Percentiles rank a stretch among this genome's conserved stretches.
These are phyloP conservation scores for Nyctibius grandis DNA, from an alignment of 2,797 vertebrate species.

Conservation along the genomic window DNA sequence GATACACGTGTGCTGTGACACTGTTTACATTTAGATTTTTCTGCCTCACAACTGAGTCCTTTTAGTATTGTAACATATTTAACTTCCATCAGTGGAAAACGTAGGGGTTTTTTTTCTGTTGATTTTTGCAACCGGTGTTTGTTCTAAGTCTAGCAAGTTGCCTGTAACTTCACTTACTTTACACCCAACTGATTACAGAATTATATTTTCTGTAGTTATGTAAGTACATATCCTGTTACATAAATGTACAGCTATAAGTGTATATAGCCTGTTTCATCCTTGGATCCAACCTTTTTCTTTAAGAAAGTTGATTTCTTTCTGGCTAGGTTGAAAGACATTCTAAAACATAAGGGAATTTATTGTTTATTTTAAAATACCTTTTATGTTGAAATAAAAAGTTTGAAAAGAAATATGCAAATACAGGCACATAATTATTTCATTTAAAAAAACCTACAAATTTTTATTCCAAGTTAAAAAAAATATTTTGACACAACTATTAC, in stretches of 20 bases:
- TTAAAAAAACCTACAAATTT: background rate
- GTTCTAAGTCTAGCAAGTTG: background rate
- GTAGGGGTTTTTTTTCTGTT: background rate
- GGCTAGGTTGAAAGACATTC: background rate
- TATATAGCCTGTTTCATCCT: background rate
- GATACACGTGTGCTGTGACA: fast-evolving
- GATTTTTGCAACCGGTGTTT: background rate
- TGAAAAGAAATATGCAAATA: background rate
- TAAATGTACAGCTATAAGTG: fast-evolving
- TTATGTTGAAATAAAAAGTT: background rate
- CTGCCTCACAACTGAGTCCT: background rate
- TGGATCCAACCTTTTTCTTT: background rate
- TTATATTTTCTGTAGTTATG: background rate
- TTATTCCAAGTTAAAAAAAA: background rate
- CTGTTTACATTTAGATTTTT: background rate
- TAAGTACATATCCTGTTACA: background rate
- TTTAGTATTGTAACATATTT: background rate
- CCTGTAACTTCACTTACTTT: background rate
- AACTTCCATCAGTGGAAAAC: background rate
- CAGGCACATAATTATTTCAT: background rate
- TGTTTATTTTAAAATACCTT: background rate
- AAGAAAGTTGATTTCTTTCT: background rate
- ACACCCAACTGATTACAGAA: background rate
- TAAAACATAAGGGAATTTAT: background rate
- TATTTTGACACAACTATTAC: background rate